A percentile compares a stretch with the other conserved stretches of the same genome.
Conservation (phyloP, 2,888 invertebrate genomes). For the Scaptomyza reducta region DNA sequence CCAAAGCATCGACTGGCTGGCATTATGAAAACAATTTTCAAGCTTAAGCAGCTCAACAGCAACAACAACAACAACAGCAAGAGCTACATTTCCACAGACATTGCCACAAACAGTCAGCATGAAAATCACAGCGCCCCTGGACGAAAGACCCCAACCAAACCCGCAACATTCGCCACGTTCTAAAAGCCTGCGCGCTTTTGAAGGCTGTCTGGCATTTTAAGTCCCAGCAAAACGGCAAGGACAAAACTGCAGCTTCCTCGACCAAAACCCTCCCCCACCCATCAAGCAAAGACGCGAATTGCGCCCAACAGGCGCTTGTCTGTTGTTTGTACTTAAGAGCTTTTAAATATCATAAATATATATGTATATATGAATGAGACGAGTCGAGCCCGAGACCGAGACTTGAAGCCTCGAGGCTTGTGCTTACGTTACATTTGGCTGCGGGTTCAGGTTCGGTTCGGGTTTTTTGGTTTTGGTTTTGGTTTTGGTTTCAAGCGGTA, state of each 20-base stretch:
- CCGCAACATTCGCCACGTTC: constrained; percentile 10
- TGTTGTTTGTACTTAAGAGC: constrained; percentile 81
- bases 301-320: constrained; percentile 63
- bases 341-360: constrained; percentile 82
- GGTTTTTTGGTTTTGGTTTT: constrained; percentile 25
- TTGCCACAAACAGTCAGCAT: constrained; percentile 57
- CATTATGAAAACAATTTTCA: constrained; percentile 77
- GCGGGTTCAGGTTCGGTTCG: constrained; percentile 46
- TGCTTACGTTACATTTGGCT: constrained; percentile 49
- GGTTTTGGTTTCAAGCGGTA: constrained; percentile 3
- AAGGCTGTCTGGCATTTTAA: constrained; percentile 70
- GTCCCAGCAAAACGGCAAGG: constrained; percentile 56
- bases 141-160: background rate
- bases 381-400: constrained; percentile 43
- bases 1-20: constrained; percentile 41
- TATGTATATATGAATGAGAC: constrained; percentile 65
- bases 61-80: constrained; percentile 16
- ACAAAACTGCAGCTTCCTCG: constrained; percentile 62
- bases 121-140: constrained; percentile 40
- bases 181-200: constrained; percentile 51
- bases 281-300: constrained; percentile 31
- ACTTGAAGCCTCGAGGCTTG: constrained; percentile 22
- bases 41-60: constrained; percentile 72
- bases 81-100: constrained; percentile 41
- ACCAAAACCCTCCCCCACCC: background rate